A percentile compares a stretch with the other conserved stretches of the same genome.
Evolutionary conservation across 2,888 invertebrate genomes (phyloP).

Genomic region (Acanthosepion esculentum): DNA sequence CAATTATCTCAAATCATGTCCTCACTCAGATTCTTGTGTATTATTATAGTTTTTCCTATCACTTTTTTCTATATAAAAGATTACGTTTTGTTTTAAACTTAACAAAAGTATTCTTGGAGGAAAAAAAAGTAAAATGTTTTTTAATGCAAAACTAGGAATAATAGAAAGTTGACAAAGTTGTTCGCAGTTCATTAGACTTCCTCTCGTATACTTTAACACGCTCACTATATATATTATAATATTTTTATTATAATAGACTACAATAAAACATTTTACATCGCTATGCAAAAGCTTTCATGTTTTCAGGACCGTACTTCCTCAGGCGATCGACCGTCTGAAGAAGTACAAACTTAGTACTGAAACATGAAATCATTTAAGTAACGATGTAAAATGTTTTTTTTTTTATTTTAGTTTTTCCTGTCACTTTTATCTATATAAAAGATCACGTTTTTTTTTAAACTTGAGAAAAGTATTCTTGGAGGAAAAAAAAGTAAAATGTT

Average conservation of each 20-base stretch:
- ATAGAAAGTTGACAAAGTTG: neutral
- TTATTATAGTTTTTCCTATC: neutral
- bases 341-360: too few species aligned
- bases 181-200: too few species aligned
- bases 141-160: neutral
- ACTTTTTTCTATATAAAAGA: neutral
- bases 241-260: too few species aligned
- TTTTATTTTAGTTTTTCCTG: neutral
- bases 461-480: neutral
- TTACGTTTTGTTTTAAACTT: neutral
- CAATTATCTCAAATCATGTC: slow-evolving; percentile 1
- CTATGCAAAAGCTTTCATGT: too few species aligned
- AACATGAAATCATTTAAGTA: too few species aligned
- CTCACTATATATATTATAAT: too few species aligned
- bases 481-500: too few species aligned
- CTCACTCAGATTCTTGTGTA: neutral
- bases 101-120: neutral
- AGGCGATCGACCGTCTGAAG: too few species aligned
- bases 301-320: too few species aligned
- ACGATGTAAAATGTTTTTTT: too few species aligned
- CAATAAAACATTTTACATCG: too few species aligned
- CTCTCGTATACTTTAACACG: too few species aligned
- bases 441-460: neutral
- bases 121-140: neutral
- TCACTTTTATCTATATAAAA: neutral